A percentile compares a stretch with the other conserved stretches of the same genome.
Conservation (phyloP, 2,888 invertebrate genomes). For the Oscheius sp. region DNA sequence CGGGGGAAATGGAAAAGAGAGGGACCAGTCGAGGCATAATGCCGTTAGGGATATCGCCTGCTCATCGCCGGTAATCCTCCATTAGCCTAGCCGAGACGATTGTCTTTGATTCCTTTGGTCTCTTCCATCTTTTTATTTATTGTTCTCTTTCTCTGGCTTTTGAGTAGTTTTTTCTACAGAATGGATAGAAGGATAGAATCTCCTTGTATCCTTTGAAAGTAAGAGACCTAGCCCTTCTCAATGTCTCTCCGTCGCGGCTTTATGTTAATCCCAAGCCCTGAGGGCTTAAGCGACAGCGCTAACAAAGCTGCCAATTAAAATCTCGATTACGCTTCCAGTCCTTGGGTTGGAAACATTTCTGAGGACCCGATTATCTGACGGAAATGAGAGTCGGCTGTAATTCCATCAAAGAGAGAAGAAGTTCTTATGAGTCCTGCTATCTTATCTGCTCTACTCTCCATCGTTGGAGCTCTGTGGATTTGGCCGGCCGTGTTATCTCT, state of each 20-base stretch:
- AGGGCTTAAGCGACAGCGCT: conserved; percentile 23
- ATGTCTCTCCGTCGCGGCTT: conserved; percentile 25
- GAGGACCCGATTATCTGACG: conserved; percentile 23
- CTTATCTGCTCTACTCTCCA: conserved; percentile 3
- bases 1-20: neutral
- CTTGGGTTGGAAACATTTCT: neutral
- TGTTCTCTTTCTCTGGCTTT: neutral
- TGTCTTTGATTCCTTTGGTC: conserved; percentile 1
- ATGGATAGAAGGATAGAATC: neutral
- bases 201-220: neutral
- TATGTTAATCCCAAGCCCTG: conserved; percentile 31
- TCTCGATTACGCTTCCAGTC: conserved; percentile 22
- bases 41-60: conserved; percentile 23
- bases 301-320: conserved; percentile 32
- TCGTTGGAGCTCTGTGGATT: neutral
- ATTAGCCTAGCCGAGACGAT: conserved; percentile 14
- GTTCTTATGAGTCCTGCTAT: conserved; percentile 8
- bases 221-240: too few relatives aligned
- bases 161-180: neutral
- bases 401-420: neutral
- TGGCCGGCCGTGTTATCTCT: too few relatives aligned
- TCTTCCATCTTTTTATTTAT: neutral
- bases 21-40: neutral
- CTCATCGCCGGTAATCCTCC: conserved; percentile 27
- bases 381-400: conserved; percentile 10